Evolutionary conservation across 2,113 vertebrate species (phyloP).

Genomic region (Gallinago jamesoni): DNA sequence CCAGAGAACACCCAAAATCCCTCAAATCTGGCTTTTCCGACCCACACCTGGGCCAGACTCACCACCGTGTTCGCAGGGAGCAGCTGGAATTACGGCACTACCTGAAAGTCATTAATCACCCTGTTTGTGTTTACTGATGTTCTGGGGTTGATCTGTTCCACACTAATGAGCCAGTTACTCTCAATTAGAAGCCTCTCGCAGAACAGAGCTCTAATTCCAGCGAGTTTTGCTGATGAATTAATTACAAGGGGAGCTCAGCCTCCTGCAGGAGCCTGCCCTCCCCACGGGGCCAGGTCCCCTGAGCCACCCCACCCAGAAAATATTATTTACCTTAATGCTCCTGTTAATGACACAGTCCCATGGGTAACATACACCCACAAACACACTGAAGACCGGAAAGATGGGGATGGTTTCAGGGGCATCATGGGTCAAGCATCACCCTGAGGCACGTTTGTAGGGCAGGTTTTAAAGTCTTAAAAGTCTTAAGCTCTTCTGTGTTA

Average conservation of each 20-base stretch:
- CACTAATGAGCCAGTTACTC: conserved; percentile 55
- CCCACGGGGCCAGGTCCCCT: not conserved
- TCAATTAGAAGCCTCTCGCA: conserved; percentile 44
- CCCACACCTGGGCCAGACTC: accelerated
- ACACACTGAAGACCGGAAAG: accelerated
- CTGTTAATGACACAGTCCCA: accelerated
- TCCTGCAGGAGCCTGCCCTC: not conserved
- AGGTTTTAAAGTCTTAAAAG: not conserved
- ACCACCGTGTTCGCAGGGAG: accelerated
- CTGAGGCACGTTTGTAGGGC: accelerated
- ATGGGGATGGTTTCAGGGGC: accelerated
- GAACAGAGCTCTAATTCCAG: conserved; percentile 16
- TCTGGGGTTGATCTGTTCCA: conserved; percentile 18
- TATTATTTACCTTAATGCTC: accelerated
- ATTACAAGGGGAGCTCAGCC: not conserved
- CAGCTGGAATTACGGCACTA: not conserved
- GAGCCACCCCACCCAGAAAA: not conserved
- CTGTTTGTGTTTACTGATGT: conserved; percentile 10
- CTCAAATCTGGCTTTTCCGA: accelerated
- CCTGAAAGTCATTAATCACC: not conserved
- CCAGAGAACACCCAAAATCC: accelerated
- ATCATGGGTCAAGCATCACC: not conserved
- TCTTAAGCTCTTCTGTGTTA: not conserved
- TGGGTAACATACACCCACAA: accelerated
- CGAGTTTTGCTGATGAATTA: conserved; percentile 26